Base-by-base conservation (phyloP, 2,113 vertebrate species). In the Sula dactylatra region DNA sequence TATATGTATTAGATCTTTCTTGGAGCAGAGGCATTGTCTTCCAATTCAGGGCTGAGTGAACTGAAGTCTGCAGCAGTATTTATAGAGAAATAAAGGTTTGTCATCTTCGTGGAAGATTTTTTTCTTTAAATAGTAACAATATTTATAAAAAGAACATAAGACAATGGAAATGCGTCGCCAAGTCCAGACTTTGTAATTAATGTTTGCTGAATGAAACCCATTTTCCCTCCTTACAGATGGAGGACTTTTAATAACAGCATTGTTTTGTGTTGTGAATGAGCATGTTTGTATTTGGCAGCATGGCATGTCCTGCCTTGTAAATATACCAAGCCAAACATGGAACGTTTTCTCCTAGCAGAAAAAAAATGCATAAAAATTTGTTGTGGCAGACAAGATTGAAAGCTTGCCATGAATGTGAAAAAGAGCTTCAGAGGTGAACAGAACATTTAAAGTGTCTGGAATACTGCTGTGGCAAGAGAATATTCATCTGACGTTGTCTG, bases 381-480 rank as follows among this genome's bases (percentile, higher is more conserved):
- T 54, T 76, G 25, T 69, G 83, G 61, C 67, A 84, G 84, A 90
- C 13, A 20, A 91, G 64, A 89, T 54, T 79, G 86, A 73, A 96
- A 77, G 38, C 65, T 95, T 88, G 78, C 72, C 83, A 76, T 65
- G 49, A 90, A 86, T 74, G 54, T 82, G 67, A 84, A 80, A 94
- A 97, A 85, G 73, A 78, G 71, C 70, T 76, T 93, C 66, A 54
- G 87, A 70, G 71, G 88, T 73, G 80, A 93, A 78, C 70, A 82
- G 88, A 94, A 61, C 72, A 69, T 82, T 92, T 93, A 7, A 90
- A 92, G 82, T 74, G 88, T 93, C 91, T 94, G 94, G 95, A 94
- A 94, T 84, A 94, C 65, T 88, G 88, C 93, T 87, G 66, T 95
- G 96, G 88, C 87, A 95, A 85, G 80, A 91, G 88, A 78, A 90